Evolutionary conservation across 2,888 invertebrate genomes (phyloP).

Genomic region (Thereva nobilitata): DNA sequence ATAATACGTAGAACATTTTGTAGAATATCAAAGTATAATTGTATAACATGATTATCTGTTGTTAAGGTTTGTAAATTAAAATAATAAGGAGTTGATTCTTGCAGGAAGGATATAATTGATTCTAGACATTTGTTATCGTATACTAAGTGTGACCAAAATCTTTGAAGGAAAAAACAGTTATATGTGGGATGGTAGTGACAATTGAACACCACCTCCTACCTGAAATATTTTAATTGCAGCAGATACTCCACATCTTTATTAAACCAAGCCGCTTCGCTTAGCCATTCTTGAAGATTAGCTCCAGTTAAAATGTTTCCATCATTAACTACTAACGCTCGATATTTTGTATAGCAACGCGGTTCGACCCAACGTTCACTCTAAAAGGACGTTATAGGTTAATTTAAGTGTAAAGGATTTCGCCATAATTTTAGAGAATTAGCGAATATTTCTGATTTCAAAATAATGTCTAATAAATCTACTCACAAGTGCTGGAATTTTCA

Average conservation of each 20-base stretch:
- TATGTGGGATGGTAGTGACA: background rate
- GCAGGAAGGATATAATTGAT: slow-evolving; percentile 71
- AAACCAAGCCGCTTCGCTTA: slow-evolving; percentile 64
- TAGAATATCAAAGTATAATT: slow-evolving; percentile 64
- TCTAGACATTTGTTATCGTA: slow-evolving; percentile 68
- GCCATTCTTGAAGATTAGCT: slow-evolving; percentile 71
- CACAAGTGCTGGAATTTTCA: slow-evolving; percentile 68
- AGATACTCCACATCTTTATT: slow-evolving; percentile 72
- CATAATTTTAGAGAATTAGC: background rate
- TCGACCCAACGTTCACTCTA: slow-evolving; percentile 60
- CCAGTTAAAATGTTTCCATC: slow-evolving; percentile 60
- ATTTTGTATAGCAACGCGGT: slow-evolving; percentile 62
- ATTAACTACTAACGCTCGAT: slow-evolving; percentile 61
- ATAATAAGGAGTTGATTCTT: slow-evolving; percentile 73
- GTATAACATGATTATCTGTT: slow-evolving; percentile 58
- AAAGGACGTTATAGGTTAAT: slow-evolving; percentile 8
- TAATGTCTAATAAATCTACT: slow-evolving; percentile 45
- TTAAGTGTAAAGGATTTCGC: background rate
- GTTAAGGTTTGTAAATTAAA: slow-evolving; percentile 59
- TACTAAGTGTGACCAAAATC: slow-evolving; percentile 75
- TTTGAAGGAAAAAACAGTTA: slow-evolving; percentile 49
- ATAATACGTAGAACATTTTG: slow-evolving; percentile 71
- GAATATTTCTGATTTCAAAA: slow-evolving; percentile 6
- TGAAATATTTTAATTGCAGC: slow-evolving; percentile 68
- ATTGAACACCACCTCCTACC: slow-evolving; percentile 55